Conservation (phyloP, 1,140 invertebrate species). For the Lucilia cuprina region DNA sequence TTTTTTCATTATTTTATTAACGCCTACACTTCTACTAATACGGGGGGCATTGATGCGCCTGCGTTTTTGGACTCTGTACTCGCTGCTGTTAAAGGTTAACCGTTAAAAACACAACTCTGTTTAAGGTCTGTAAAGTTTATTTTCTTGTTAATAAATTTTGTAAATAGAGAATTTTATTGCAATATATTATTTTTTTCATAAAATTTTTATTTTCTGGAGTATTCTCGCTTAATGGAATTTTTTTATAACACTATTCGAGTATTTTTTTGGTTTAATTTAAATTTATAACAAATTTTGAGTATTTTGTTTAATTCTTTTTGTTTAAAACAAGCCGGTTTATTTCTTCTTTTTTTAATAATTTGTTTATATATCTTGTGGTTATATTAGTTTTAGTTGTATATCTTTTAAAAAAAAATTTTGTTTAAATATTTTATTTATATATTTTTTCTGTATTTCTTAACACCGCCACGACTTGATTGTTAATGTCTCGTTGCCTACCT, state of each 20-base stretch:
- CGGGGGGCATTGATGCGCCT: not conserved
- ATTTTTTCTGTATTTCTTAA: slow-evolving; percentile 27
- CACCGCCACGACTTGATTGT: slow-evolving; percentile 31
- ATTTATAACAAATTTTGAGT: not conserved
- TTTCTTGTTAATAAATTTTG: not conserved
- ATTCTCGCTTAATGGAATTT: not conserved
- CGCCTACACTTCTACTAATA: not conserved
- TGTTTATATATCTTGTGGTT: not conserved
- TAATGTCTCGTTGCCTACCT: slow-evolving; percentile 20
- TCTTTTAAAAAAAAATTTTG: not conserved
- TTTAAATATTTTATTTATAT: not conserved
- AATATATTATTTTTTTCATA: not conserved
- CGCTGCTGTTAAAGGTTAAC: not conserved
- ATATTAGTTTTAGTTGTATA: slow-evolving; percentile 12
- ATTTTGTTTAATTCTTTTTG: not conserved
- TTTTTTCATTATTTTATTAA: slow-evolving; percentile 3
- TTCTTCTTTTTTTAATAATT: not conserved
- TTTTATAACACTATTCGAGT: slow-evolving; percentile 1
- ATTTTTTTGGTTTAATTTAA: not conserved
- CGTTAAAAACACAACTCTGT: not conserved
- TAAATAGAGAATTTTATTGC: not conserved
- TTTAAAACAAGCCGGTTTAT: slow-evolving; percentile 13
- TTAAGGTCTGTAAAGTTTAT: not conserved
- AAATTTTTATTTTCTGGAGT: not conserved
- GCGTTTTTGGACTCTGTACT: not conserved